A percentile compares a stretch with the other conserved stretches of the same genome.
Evolutionary conservation across 2,797 vertebrate genomes (phyloP).

Genomic region (Falco concolor): DNA sequence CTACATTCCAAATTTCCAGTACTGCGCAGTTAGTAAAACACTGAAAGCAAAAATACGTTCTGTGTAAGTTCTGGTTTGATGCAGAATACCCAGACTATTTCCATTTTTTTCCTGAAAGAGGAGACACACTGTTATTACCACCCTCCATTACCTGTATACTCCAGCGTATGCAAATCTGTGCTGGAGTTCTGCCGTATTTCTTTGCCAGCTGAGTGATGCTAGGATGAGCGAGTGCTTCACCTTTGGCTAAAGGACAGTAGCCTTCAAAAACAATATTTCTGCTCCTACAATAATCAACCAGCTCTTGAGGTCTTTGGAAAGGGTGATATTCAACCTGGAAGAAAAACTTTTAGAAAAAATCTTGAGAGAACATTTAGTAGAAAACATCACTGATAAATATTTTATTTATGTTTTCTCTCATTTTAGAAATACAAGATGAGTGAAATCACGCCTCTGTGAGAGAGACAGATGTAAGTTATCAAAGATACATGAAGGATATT

Average conservation of each 20-base stretch:
- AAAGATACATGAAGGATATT: background rate
- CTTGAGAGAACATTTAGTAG: background rate
- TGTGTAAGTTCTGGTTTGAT: background rate
- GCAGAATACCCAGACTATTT: background rate
- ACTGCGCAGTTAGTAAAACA: background rate
- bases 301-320: slow-evolving; percentile 77
- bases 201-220: slow-evolving; percentile 70
- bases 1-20: background rate
- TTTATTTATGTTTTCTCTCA: background rate
- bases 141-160: slow-evolving; percentile 73
- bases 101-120: background rate
- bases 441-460: background rate
- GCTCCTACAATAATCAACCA: slow-evolving; percentile 74
- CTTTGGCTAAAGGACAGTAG: slow-evolving; percentile 79
- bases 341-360: background rate
- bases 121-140: background rate
- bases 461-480: background rate
- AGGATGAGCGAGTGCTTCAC: slow-evolving; percentile 72
- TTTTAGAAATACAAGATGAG: background rate
- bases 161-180: slow-evolving; percentile 81
- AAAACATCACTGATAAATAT: background rate
- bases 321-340: slow-evolving; percentile 80
- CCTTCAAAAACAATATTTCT: slow-evolving; percentile 79
- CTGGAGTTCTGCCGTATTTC: slow-evolving; percentile 73
- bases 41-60: background rate